Evolutionary conservation across 2,888 invertebrate species (phyloP).

Genomic region (Clistopyga incitator): DNA sequence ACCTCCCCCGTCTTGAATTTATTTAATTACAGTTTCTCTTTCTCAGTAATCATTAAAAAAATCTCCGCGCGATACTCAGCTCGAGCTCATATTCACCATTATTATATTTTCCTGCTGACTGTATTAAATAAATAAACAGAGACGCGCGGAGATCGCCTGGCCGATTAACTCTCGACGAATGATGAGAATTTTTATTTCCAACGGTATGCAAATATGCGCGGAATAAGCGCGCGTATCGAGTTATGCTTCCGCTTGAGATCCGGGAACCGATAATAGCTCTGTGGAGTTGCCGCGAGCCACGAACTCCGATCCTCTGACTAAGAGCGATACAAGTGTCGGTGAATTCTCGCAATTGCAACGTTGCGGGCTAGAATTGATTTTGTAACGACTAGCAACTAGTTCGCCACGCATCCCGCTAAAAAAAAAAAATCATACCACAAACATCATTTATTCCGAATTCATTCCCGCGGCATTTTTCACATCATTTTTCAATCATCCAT

Average conservation of each 20-base stretch:
- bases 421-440: no score
- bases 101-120: no score
- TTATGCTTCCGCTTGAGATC: conserved; percentile 80
- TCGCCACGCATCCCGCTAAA: background rate
- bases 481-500: no score
- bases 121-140: no score
- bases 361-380: background rate
- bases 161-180: conserved; percentile 73
- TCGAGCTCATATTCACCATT: no score
- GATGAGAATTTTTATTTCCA: conserved; percentile 79
- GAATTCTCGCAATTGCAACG: conserved; percentile 33
- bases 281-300: conserved; percentile 14
- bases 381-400: background rate
- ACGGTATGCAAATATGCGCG: conserved; percentile 80
- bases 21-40: no score
- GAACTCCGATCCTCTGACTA: conserved; percentile 40
- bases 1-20: no score
- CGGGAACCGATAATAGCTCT: conserved; percentile 55
- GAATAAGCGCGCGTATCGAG: conserved; percentile 79
- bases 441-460: no score
- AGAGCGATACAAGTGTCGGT: conserved; percentile 2
- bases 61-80: no score
- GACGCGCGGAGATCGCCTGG: background rate
- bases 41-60: no score
- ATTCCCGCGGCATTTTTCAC: no score